phyloP scores from a whole-genome alignment of 2,113 vertebrate genomes.

The Tyrannus savana region DNA sequence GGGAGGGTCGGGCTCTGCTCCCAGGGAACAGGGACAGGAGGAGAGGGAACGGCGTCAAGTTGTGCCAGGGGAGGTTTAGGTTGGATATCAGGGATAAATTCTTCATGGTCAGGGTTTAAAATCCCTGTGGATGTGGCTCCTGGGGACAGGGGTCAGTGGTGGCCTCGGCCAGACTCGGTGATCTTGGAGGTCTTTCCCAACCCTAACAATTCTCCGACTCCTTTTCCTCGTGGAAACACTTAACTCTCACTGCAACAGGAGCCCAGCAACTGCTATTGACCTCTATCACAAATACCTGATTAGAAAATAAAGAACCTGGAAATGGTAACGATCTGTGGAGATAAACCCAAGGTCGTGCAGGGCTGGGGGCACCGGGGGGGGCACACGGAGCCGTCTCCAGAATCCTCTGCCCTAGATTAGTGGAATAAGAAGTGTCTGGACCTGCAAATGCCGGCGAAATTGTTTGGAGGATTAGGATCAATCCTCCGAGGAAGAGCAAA shows the following conservation, averaged over 20 bases:
- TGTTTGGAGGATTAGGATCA: slow-evolving; percentile 35
- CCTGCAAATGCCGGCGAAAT: background rate
- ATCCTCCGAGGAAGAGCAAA: background rate
- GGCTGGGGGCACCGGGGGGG: background rate
- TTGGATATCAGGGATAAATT: accelerated
- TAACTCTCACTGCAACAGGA: background rate
- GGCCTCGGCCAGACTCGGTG: accelerated
- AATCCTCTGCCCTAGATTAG: slow-evolving; percentile 26
- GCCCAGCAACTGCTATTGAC: background rate
- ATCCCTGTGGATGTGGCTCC: background rate
- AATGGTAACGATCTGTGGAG: background rate
- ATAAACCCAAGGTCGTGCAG: background rate
- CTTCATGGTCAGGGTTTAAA: accelerated
- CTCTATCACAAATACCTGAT: background rate
- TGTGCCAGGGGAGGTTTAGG: background rate
- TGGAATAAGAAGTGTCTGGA: background rate
- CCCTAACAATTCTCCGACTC: accelerated
- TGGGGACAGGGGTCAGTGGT: accelerated
- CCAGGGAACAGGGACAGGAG: background rate
- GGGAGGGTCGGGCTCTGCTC: background rate
- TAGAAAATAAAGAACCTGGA: background rate
- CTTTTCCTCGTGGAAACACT: background rate
- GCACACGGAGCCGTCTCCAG: accelerated
- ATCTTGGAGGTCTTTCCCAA: background rate
- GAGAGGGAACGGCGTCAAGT: background rate